A percentile compares a stretch with the other conserved stretches of the same genome.
These are phyloP conservation scores for Chrysocyon brachyurus DNA, from an alignment of 2,797 vertebrate genomes.

Conservation along the genomic window DNA sequence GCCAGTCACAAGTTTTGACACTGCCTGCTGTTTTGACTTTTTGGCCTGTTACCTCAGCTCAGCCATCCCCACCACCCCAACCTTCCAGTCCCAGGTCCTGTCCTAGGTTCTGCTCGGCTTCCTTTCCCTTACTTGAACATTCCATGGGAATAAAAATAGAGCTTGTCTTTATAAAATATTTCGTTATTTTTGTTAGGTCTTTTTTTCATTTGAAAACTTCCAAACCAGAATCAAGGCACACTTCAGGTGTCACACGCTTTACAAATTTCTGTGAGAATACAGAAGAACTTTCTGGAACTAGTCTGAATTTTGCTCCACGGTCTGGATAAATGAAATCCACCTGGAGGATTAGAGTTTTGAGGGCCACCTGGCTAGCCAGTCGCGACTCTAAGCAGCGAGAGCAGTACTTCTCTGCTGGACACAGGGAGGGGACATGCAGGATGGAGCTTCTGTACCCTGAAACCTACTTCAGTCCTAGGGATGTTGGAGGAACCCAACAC, in stretches of 20 bases:
- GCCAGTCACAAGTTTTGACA: background rate
- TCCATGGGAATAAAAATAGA: background rate
- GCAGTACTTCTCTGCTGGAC: background rate
- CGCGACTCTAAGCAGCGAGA: background rate
- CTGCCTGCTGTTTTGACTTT: background rate
- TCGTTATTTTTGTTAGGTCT: background rate
- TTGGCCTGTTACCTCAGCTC: background rate
- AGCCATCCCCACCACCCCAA: fast-evolving
- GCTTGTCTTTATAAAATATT: background rate
- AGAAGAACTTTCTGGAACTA: conserved; percentile 46
- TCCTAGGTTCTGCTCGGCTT: background rate
- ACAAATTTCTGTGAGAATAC: background rate
- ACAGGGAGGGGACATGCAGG: background rate
- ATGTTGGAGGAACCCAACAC: background rate
- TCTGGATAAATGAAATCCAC: conserved; percentile 6
- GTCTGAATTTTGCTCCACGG: background rate
- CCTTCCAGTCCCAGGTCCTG: background rate
- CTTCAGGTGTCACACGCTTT: background rate
- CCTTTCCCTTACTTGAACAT: background rate
- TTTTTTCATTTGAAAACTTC: background rate
- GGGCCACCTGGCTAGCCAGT: background rate
- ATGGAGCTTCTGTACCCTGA: fast-evolving
- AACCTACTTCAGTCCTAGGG: background rate
- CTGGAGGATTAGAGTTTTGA: background rate
- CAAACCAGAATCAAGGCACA: background rate